Evolutionary conservation across 2,797 vertebrate genomes (phyloP), one percentile per base, ranked within the genome.

Genomic region (Eupleurogrammus muticus): DNA sequence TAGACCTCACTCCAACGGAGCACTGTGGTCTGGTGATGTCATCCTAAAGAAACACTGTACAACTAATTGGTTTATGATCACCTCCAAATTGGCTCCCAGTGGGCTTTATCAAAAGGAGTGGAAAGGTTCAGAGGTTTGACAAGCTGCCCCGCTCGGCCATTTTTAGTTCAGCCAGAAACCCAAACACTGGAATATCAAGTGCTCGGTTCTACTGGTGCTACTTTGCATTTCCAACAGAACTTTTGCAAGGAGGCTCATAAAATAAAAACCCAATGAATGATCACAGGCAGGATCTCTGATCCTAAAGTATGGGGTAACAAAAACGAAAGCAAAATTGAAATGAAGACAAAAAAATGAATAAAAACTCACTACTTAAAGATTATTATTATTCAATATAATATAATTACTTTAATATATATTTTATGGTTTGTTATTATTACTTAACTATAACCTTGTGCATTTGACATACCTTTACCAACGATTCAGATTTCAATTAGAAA

Each of bases 21-120:
- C 80, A 53, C 51, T 80, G 77, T 63, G 81, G 82, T 85, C 72
- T 64, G 65, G 32, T 84, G 87, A 89, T 80, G 85, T 89, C 82
- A 87, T 76, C 49, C 57, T 63, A 58, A 69, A 46, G 77, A 69
- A 82, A 70, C 71, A 82, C 73, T 51, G 46, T 21, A 51, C 57
- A 66, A 53, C 76, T 89, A 91, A 89, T 88, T 89, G 87, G 82
- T 82, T 89, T 84, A 72, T 80, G 82, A 87, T 91, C 88, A 79
- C 74, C 79, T 85, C 81, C 75, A 80, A 90, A 91, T 87, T 80
- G 75, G 62, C 42, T 90, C 83, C 78, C 73, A 40, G 61, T 35
- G 71, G 86, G 77, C 62, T 61, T 69, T 40, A 73, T 76, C 75
- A 79, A 66, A 80, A 32, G 21, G 70, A 81, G 73, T 63, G 77